These are phyloP conservation scores for Trochalopteron elliotii DNA, from an alignment of 2,113 vertebrate genomes.

Conservation along the genomic window DNA sequence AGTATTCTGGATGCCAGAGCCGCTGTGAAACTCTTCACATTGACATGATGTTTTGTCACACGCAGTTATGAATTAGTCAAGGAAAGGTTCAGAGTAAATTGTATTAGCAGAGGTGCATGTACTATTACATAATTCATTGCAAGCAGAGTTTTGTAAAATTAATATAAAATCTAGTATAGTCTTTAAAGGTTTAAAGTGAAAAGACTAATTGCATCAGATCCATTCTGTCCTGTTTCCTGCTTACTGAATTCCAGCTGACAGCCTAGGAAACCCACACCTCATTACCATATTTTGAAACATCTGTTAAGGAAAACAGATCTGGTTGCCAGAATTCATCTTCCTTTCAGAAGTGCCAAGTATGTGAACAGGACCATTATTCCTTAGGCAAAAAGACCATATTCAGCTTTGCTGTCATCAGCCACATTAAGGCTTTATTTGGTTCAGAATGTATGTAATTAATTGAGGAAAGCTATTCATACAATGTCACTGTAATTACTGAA, in stretches of 20 bases:
- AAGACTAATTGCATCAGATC: not conserved
- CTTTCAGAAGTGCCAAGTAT: conserved; percentile 3
- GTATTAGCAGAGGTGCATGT: conserved; percentile 6
- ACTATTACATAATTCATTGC: conserved; percentile 9
- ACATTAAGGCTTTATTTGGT: not conserved
- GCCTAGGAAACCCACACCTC: conserved; percentile 44
- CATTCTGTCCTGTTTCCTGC: conserved; percentile 24
- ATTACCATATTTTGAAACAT: conserved; percentile 49
- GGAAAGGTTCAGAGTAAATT: not conserved
- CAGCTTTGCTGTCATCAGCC: not conserved
- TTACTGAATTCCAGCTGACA: conserved; percentile 43
- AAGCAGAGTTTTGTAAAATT: conserved; percentile 31
- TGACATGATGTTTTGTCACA: not conserved
- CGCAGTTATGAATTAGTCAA: not conserved
- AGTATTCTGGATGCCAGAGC: not conserved
- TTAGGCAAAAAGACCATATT: not conserved
- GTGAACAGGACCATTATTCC: not conserved
- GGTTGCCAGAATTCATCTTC: conserved; percentile 17
- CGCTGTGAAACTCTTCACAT: not conserved
- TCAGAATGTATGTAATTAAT: conserved; percentile 4
- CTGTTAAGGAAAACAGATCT: conserved; percentile 37
- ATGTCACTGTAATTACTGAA: not conserved
- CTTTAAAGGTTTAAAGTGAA: conserved; percentile 20
- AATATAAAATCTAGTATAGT: not conserved
- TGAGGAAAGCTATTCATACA: not conserved